Conservation (phyloP, 2,797 vertebrate genomes). For the Balearica regulorum region DNA sequence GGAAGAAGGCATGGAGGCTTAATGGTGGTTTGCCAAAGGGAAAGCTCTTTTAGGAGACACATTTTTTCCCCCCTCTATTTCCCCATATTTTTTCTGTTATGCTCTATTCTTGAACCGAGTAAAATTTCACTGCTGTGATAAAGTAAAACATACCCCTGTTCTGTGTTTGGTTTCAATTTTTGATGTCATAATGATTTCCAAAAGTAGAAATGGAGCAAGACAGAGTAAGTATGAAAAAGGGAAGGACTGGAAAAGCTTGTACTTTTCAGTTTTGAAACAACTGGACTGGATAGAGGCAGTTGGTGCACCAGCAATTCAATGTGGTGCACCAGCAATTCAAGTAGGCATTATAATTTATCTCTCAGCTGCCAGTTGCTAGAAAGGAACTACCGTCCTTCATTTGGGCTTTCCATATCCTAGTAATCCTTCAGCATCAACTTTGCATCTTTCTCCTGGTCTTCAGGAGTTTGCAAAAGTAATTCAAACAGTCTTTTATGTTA, state of each 20-base stretch:
- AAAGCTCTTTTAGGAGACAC: not conserved
- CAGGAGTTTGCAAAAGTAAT: not conserved
- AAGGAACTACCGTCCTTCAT: not conserved
- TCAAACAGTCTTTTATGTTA: not conserved
- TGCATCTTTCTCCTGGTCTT: not conserved
- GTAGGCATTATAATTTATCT: not conserved
- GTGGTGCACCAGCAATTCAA: not conserved
- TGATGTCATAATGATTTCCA: not conserved
- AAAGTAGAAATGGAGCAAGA: not conserved
- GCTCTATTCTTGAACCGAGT: not conserved
- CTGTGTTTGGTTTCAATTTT: not conserved
- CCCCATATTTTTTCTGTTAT: not conserved
- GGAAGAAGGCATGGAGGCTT: not conserved
- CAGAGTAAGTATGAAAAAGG: not conserved
- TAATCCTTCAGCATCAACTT: not conserved
- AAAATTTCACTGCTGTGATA: not conserved
- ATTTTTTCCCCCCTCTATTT: not conserved
- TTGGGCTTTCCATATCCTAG: not conserved
- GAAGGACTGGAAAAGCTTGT: not conserved
- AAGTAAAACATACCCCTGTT: accelerated
- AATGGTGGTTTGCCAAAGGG: not conserved
- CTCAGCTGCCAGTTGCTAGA: not conserved
- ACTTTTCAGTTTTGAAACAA: not conserved
- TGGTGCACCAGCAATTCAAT: not conserved
- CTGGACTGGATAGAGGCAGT: not conserved